phyloP scores from a whole-genome alignment of 1,140 invertebrate genomes.

The Drosophila equinoxialis region DNA sequence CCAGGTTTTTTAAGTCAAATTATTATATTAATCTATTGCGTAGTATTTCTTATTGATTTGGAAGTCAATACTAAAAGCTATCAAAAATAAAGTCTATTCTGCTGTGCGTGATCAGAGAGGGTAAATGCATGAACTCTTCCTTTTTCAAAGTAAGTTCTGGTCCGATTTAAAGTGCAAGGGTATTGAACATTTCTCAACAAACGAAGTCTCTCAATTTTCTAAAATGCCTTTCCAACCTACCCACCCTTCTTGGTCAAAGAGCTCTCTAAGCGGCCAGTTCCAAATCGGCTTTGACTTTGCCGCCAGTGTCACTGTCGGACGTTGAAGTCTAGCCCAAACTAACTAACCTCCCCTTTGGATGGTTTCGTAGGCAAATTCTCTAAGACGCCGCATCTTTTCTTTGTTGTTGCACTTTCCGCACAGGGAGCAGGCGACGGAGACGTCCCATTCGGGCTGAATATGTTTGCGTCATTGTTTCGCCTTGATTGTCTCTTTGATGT shows the following conservation, averaged over 20 bases:
- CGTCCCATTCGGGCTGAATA: constrained; percentile 16
- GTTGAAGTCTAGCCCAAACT: constrained; percentile 1
- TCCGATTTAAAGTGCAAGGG: not conserved
- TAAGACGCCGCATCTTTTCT: constrained; percentile 26
- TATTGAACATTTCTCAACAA: too few species aligned
- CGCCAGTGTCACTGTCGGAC: constrained; percentile 9
- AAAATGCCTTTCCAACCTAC: not conserved
- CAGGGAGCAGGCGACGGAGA: not conserved
- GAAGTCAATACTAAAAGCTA: too few species aligned
- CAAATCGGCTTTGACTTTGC: constrained; percentile 9
- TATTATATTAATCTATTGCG: too few species aligned
- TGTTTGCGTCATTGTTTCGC: constrained; percentile 49
- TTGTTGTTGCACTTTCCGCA: constrained; percentile 18
- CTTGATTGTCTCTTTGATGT: constrained; percentile 69
- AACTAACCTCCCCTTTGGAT: not conserved
- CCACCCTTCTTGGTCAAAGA: not conserved
- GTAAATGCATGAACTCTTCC: too few species aligned
- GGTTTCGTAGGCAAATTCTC: constrained; percentile 22
- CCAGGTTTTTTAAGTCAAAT: too few species aligned
- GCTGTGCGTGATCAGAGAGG: too few species aligned
- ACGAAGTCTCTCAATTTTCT: not conserved
- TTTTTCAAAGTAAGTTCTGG: not conserved
- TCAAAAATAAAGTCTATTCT: too few species aligned
- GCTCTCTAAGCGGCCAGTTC: not conserved
- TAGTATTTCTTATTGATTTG: too few species aligned